phyloP scores from a whole-genome alignment of 1,140 invertebrate species.

The Eriosoma lanigerum region DNA sequence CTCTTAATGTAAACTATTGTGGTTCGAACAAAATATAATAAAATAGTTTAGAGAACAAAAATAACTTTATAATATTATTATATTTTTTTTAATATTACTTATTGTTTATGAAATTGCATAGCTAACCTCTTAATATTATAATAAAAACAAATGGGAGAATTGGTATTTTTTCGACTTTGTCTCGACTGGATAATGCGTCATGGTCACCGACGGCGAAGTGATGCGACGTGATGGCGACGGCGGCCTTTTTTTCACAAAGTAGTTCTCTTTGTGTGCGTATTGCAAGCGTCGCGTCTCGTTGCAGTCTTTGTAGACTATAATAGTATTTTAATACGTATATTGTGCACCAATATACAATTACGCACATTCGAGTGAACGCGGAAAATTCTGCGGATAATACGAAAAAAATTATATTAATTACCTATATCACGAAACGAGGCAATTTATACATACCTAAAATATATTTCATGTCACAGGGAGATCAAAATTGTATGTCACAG shows the following conservation, averaged over 20 bases:
- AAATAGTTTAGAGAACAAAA: too few relatives aligned
- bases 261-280: background rate
- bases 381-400: background rate
- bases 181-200: background rate
- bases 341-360: slow-evolving; percentile 10
- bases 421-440: slow-evolving; percentile 5
- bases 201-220: background rate
- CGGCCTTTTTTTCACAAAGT: background rate
- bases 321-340: background rate
- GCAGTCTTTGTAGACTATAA: background rate
- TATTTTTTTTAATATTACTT: too few relatives aligned
- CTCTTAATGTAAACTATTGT: too few relatives aligned
- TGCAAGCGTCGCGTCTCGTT: background rate
- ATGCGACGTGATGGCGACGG: background rate
- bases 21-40: too few relatives aligned
- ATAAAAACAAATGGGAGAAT: too few relatives aligned
- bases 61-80: too few relatives aligned
- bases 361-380: background rate
- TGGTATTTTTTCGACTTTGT: background rate
- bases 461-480: too few relatives aligned
- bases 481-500: too few relatives aligned
- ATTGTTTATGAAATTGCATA: too few relatives aligned
- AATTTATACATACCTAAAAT: slow-evolving; percentile 24
- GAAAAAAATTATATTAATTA: background rate
- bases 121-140: too few relatives aligned